A percentile compares a stretch with the other conserved stretches of the same genome.
phyloP scores from a whole-genome alignment of 2,797 vertebrate genomes.

The Thamnophis elegans region DNA sequence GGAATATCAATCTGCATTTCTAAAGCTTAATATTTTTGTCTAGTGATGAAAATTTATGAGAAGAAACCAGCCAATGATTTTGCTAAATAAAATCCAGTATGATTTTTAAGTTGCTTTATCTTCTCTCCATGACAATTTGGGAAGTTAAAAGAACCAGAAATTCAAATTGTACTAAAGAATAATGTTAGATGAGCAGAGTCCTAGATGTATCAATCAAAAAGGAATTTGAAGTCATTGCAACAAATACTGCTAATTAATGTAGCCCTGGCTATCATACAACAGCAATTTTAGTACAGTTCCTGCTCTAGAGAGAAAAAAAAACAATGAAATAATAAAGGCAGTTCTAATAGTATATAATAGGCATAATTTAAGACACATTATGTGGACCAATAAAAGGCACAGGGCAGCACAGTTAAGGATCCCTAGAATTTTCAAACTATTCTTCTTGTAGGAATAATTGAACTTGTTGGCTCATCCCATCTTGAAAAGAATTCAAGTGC shows the following conservation, averaged over 20 bases:
- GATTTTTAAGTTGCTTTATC: not conserved
- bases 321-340: slow-evolving; percentile 52
- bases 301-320: slow-evolving; percentile 48
- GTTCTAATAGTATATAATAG: slow-evolving; percentile 15
- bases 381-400: not conserved
- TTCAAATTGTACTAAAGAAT: slow-evolving; percentile 32
- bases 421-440: not conserved
- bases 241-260: slow-evolving; percentile 56
- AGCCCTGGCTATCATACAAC: slow-evolving; percentile 53
- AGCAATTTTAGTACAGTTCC: slow-evolving; percentile 41
- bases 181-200: slow-evolving; percentile 26
- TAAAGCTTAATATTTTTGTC: not conserved
- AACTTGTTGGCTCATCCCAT: not conserved
- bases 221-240: slow-evolving; percentile 55
- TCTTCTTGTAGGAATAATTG: not conserved
- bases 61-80: not conserved
- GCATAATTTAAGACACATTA: not conserved
- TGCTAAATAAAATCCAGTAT: not conserved
- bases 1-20: not conserved
- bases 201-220: slow-evolving; percentile 44
- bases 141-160: slow-evolving; percentile 45
- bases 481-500: not conserved
- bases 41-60: not conserved
- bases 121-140: slow-evolving; percentile 4
- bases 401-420: not conserved